These are phyloP conservation scores for Cygnus buccinator DNA, from an alignment of 2,113 vertebrate genomes.

Conservation along the genomic window DNA sequence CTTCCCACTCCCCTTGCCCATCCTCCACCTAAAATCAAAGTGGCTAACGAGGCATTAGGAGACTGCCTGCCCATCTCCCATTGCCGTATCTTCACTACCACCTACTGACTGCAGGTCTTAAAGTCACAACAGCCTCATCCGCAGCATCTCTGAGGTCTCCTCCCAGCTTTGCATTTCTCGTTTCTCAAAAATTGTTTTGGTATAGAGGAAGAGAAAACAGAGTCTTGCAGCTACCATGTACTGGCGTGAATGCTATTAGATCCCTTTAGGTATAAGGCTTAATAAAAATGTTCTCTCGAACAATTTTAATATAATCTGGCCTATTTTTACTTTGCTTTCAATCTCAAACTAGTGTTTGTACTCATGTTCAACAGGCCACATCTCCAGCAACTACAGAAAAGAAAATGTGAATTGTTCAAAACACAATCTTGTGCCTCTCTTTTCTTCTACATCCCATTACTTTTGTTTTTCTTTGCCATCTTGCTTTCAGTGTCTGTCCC, in stretches of 20 bases:
- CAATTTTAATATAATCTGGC: background rate
- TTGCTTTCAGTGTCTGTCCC: background rate
- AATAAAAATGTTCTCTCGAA: background rate
- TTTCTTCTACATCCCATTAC: background rate
- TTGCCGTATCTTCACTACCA: conserved; percentile 56
- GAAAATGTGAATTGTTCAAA: background rate
- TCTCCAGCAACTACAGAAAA: background rate
- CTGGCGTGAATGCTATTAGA: background rate
- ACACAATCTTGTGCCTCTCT: background rate
- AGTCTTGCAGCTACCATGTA: background rate
- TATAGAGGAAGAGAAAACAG: rapidly evolving
- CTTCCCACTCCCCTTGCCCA: conserved; percentile 73
- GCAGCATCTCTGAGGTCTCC: background rate
- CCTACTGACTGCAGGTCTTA: conserved; percentile 55
- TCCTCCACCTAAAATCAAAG: conserved; percentile 76
- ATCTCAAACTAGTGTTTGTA: background rate
- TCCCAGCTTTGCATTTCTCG: background rate
- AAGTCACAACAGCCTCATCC: conserved; percentile 36
- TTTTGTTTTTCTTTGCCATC: background rate
- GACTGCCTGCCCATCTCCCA: conserved; percentile 24
- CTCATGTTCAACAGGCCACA: background rate
- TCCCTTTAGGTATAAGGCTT: background rate
- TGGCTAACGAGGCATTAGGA: conserved; percentile 58
- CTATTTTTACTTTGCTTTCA: background rate
- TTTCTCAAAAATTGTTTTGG: background rate